Evolutionary conservation across 2,113 vertebrate genomes (phyloP).

Genomic region (Trichechus manatus): DNA sequence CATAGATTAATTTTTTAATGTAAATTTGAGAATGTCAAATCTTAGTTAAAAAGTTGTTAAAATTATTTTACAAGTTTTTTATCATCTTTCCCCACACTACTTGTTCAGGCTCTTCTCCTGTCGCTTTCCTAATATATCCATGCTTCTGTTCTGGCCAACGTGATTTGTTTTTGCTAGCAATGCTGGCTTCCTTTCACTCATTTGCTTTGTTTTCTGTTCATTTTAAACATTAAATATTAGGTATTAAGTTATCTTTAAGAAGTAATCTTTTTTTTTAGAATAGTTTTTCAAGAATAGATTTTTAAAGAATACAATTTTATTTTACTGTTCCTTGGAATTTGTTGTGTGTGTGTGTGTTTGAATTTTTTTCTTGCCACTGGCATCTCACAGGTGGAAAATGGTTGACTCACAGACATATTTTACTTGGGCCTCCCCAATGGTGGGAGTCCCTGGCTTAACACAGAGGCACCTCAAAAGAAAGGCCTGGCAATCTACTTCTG

Average conservation of each 20-base stretch:
- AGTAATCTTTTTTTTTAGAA: background rate
- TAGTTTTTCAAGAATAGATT: background rate
- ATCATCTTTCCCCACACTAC: background rate
- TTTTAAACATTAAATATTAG: background rate
- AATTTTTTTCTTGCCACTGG: background rate
- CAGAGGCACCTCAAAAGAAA: background rate
- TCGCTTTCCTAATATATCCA: background rate
- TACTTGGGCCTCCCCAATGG: background rate
- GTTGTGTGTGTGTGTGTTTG: background rate
- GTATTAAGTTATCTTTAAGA: background rate
- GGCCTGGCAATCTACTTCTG: background rate
- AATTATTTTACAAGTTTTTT: background rate
- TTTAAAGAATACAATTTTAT: slow-evolving; percentile 31
- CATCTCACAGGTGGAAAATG: background rate
- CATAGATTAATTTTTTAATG: background rate
- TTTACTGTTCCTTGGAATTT: background rate
- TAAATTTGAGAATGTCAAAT: background rate
- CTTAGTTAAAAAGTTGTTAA: background rate
- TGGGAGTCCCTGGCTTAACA: background rate
- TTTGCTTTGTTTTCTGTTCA: background rate
- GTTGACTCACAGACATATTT: background rate
- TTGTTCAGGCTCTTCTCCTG: background rate
- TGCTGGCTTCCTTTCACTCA: background rate
- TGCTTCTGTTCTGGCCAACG: background rate
- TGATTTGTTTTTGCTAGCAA: background rate